Evolutionary conservation across 2,888 invertebrate genomes (phyloP).

Genomic region (Ellobium chinense): DNA sequence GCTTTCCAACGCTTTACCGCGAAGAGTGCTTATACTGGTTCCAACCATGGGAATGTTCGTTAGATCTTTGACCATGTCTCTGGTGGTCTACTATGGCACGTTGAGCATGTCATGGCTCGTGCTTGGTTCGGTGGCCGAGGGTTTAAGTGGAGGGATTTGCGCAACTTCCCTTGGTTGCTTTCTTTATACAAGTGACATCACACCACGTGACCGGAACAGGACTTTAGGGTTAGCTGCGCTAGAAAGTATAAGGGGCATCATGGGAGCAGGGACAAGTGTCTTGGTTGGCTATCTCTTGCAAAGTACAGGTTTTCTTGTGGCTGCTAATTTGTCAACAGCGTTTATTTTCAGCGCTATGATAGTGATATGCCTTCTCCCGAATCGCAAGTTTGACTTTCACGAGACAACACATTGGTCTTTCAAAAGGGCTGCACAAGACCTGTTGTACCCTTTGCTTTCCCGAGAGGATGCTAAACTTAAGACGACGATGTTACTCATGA

Average conservation of each 20-base stretch:
- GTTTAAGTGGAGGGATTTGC: background rate
- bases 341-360: no score
- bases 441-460: no score
- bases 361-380: no score
- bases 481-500: no score
- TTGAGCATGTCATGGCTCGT: background rate
- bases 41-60: background rate
- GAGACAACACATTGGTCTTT: no score
- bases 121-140: background rate
- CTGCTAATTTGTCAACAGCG: background rate
- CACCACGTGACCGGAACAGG: background rate
- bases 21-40: background rate
- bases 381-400: no score
- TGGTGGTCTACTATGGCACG: background rate
- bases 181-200: background rate
- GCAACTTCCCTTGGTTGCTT: background rate
- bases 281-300: background rate
- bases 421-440: no score
- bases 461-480: no score
- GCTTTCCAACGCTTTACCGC: background rate
- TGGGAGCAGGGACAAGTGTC: background rate
- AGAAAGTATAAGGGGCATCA: background rate
- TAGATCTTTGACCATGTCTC: background rate
- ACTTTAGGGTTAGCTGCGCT: background rate
- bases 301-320: background rate